phyloP scores from a whole-genome alignment of 2,113 vertebrate genomes.

The Ciconia stormi region DNA sequence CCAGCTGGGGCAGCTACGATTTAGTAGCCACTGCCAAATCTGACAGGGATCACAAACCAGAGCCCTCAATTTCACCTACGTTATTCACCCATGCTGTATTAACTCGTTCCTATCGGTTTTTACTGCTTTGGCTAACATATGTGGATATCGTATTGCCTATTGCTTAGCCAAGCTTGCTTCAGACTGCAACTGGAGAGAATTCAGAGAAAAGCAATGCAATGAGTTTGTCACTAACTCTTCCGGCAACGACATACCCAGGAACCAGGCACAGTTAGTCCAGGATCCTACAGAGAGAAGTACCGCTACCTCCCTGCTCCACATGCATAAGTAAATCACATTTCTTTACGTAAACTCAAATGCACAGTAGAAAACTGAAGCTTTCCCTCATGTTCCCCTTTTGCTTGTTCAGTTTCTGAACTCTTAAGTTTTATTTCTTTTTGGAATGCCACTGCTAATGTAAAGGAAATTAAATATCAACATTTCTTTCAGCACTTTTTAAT shows the following conservation, averaged over 20 bases:
- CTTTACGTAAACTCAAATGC: neutral
- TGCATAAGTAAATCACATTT: neutral
- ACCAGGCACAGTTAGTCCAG: neutral
- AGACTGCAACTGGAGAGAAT: neutral
- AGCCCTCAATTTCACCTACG: constrained; percentile 12
- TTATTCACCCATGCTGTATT: neutral
- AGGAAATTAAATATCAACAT: constrained; percentile 63
- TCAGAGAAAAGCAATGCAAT: neutral
- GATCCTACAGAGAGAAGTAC: neutral
- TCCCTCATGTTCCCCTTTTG: neutral
- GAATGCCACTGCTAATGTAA: constrained; percentile 37
- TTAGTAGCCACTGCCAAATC: neutral
- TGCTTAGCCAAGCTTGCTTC: neutral
- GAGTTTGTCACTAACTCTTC: neutral
- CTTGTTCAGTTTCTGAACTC: neutral
- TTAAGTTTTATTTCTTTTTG: constrained; percentile 28
- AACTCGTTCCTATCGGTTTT: constrained; percentile 38
- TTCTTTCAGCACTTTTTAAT: constrained; percentile 68
- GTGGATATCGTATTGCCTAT: neutral
- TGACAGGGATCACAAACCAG: neutral
- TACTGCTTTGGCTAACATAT: constrained; percentile 10
- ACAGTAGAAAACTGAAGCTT: neutral
- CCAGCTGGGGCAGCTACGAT: neutral
- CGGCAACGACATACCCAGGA: neutral
- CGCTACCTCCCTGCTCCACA: neutral